Percentiles rank a stretch among this genome's conserved stretches.
Evolutionary conservation across 2,113 vertebrate genomes (phyloP).

Genomic region (Calyptommatus sinebrachiatus): DNA sequence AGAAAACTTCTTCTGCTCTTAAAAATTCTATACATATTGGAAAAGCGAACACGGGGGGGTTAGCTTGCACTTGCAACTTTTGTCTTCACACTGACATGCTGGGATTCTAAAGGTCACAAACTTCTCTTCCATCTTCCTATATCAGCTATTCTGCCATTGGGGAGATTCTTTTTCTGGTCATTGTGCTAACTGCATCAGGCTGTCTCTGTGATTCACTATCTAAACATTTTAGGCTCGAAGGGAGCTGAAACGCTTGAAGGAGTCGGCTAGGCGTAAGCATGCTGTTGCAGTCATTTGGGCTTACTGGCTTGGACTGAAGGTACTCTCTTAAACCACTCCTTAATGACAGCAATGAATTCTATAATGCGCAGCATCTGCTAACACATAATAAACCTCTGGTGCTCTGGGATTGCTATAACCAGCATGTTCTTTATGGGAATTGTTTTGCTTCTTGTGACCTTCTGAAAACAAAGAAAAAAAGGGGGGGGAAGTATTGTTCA

Average conservation of each 20-base stretch:
- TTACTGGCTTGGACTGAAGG: conserved; percentile 99
- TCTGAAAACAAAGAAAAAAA: conserved; percentile 9
- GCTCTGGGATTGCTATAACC: conserved; percentile 25
- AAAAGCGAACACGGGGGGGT: neutral
- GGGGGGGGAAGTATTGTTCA: neutral
- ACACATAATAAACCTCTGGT: conserved; percentile 44
- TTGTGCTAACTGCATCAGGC: conserved; percentile 71
- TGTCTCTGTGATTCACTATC: conserved; percentile 76
- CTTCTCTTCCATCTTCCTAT: conserved; percentile 34
- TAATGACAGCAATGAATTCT: conserved; percentile 46
- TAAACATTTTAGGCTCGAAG: conserved; percentile 92
- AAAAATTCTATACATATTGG: fast-evolving
- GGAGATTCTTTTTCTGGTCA: conserved; percentile 53
- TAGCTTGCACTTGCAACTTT: neutral
- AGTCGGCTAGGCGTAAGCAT: conserved; percentile 95
- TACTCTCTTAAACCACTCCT: conserved; percentile 72
- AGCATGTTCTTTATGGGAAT: conserved; percentile 37
- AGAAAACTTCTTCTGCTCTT: neutral
- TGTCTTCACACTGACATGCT: fast-evolving
- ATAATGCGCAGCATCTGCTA: conserved; percentile 63
- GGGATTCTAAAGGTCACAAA: conserved; percentile 13
- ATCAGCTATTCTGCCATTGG: conserved; percentile 41
- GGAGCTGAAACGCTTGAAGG: conserved; percentile 97
- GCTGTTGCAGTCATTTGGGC: conserved; percentile 99
- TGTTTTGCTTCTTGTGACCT: neutral